Percentiles rank a stretch among this genome's conserved stretches.
Conservation (phyloP, 2,888 invertebrate species). For the Boloria euphrosyne region DNA sequence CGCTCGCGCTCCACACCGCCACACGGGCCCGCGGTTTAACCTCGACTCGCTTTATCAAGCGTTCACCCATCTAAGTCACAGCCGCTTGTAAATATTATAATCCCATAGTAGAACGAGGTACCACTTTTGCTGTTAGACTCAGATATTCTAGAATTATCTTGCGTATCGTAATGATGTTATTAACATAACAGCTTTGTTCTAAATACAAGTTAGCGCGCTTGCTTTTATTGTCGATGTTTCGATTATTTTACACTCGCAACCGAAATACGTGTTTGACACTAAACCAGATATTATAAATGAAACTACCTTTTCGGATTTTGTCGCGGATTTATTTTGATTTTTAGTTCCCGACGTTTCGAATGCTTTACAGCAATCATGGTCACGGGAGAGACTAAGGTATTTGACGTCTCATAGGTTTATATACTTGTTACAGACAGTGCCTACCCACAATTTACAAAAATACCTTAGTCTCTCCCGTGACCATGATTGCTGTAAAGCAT, state of each 20-base stretch:
- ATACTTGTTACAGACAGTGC: no score
- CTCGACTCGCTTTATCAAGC: slow-evolving; percentile 75
- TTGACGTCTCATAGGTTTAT: no score
- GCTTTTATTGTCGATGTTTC: background rate
- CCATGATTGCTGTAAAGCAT: no score
- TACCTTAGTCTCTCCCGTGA: no score
- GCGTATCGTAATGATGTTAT: slow-evolving; percentile 9
- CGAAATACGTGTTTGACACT: background rate
- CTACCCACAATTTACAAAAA: no score
- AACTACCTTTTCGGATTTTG: no score
- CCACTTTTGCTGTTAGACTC: slow-evolving; percentile 28
- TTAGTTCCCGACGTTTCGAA: no score
- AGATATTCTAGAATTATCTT: slow-evolving; percentile 28
- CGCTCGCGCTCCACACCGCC: slow-evolving; percentile 35
- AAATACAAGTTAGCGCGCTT: background rate
- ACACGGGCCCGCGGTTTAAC: slow-evolving; percentile 59
- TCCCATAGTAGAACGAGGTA: slow-evolving; percentile 37
- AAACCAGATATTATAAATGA: background rate
- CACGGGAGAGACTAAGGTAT: no score
- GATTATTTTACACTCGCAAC: background rate
- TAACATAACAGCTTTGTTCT: background rate
- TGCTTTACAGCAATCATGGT: no score
- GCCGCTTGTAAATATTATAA: slow-evolving; percentile 43
- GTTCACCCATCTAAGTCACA: slow-evolving; percentile 62
- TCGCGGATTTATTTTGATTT: no score